phyloP scores from a whole-genome alignment of 2,113 vertebrate species.

The Emydura subglobosa region DNA sequence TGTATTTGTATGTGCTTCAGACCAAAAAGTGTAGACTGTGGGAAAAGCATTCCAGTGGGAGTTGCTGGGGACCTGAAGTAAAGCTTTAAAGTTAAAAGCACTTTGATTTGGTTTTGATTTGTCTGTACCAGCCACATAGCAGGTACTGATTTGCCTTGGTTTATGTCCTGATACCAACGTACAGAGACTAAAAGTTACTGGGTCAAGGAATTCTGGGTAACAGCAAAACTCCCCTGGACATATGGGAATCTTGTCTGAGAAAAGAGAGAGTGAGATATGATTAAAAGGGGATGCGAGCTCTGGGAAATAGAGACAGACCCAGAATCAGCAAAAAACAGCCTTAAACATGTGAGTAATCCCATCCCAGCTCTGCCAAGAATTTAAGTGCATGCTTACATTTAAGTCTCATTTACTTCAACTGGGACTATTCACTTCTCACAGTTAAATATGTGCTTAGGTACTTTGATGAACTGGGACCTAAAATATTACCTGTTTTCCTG shows the following conservation, averaged over 20 bases:
- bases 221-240: neutral
- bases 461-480: neutral
- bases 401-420: slow-evolving; percentile 10
- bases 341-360: neutral
- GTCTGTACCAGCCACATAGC: too few species aligned
- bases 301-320: neutral
- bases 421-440: neutral
- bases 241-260: neutral
- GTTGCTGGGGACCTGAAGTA: too few species aligned
- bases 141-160: too few species aligned
- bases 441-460: neutral
- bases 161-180: too few species aligned
- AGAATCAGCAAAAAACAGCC: fast-evolving
- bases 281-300: neutral
- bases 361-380: neutral
- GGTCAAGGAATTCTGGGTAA: too few species aligned
- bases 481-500: slow-evolving; percentile 12
- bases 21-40: too few species aligned
- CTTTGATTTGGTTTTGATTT: too few species aligned
- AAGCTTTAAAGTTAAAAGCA: too few species aligned
- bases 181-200: too few species aligned
- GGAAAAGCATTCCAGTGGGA: too few species aligned
- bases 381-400: neutral
- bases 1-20: too few species aligned
- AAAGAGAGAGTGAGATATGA: neutral